These are phyloP conservation scores for Thermophis baileyi DNA, from an alignment of 2,113 vertebrate species.

Conservation along the genomic window DNA sequence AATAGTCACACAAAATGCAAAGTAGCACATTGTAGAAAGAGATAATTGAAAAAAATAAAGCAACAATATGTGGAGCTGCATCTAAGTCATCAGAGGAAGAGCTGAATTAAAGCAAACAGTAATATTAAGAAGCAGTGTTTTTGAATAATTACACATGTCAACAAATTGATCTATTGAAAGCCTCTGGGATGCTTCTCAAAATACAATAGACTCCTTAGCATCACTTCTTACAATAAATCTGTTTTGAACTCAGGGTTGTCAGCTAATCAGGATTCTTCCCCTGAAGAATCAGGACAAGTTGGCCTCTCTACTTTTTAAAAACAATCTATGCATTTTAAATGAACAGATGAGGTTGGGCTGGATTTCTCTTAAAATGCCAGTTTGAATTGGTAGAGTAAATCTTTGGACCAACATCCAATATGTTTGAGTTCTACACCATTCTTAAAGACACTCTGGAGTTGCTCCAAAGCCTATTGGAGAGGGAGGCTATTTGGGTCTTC, in stretches of 20 bases:
- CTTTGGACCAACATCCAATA: too few relatives aligned
- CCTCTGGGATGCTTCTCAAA: neutral
- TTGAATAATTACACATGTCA: neutral
- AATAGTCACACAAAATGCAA: neutral
- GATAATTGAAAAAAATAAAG: neutral
- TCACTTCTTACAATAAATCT: neutral
- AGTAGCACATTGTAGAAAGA: neutral
- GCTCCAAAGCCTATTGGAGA: neutral
- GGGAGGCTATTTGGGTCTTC: too few relatives aligned
- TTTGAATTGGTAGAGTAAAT: neutral
- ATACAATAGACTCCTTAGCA: neutral
- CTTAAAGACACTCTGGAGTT: neutral
- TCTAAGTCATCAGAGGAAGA: neutral
- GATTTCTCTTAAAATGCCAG: neutral
- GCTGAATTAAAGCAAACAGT: neutral
- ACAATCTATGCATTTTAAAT: too few relatives aligned
- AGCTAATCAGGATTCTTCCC: neutral
- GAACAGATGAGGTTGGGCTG: neutral
- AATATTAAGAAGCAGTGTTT: neutral
- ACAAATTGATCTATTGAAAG: neutral
- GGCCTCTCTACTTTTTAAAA: neutral
- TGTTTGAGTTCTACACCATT: neutral
- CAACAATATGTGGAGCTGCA: neutral
- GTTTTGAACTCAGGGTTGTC: neutral
- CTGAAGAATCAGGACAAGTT: neutral